These are phyloP conservation scores for Crossaster papposus DNA, from an alignment of 53 echinoderm and acorn worm genomes.

Conservation along the genomic window DNA sequence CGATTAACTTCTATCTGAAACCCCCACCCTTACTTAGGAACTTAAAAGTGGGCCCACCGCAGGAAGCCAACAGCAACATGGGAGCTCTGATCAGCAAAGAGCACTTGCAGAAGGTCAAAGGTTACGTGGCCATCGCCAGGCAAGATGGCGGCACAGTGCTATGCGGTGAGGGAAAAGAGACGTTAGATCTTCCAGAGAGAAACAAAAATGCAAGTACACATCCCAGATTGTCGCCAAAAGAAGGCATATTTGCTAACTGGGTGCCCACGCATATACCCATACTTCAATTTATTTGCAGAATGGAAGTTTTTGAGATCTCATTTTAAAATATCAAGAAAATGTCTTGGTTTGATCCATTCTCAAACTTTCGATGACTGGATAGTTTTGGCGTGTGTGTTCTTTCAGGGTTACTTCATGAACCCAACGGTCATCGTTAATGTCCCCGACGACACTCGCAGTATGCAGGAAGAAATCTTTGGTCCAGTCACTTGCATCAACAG, in stretches of 20 bases:
- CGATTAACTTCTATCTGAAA: not conserved
- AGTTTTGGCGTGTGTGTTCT: not conserved
- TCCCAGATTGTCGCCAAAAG: not conserved
- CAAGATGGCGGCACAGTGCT: constrained; percentile 87
- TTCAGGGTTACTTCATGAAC: constrained; percentile 93
- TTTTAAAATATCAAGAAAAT: no score
- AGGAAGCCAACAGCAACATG: constrained; percentile 70
- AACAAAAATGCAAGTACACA: constrained; percentile 68
- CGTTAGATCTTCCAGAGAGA: constrained; percentile 67
- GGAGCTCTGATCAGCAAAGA: constrained; percentile 94
- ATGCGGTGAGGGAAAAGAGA: constrained; percentile 80
- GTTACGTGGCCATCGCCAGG: constrained; percentile 79
- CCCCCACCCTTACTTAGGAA: constrained; percentile 50
- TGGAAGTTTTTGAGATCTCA: no score
- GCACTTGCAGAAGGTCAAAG: constrained; percentile 92
- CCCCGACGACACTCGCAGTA: constrained; percentile 71
- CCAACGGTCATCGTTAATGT: constrained; percentile 87
- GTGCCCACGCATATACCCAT: no score
- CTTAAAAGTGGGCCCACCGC: constrained; percentile 83
- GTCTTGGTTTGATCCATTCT: no score
- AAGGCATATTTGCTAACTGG: no score
- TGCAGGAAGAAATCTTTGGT: constrained; percentile 99
- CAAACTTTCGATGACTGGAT: no score
- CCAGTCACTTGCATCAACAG: constrained; percentile 92
- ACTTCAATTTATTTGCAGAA: no score